Evolutionary conservation across 1,140 invertebrate genomes (phyloP).

Genomic region (Spodoptera litura): DNA sequence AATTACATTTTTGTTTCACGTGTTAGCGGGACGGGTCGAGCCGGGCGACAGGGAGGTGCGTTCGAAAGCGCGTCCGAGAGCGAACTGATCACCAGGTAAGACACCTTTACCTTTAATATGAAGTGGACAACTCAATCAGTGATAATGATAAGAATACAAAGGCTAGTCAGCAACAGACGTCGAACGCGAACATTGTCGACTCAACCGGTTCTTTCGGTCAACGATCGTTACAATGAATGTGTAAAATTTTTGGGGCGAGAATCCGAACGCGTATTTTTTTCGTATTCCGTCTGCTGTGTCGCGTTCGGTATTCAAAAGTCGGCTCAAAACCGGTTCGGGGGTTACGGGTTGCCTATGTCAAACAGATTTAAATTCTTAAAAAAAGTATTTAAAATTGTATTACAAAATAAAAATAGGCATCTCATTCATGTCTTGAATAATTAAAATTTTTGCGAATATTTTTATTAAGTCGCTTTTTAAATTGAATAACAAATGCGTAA

Average conservation of each 20-base stretch:
- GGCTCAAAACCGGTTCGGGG: constrained; percentile 9
- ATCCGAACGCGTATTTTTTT: constrained; percentile 35
- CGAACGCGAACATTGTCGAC: neutral
- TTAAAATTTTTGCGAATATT: too few species aligned
- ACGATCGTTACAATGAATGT: constrained; percentile 57
- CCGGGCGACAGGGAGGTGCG: constrained; percentile 55
- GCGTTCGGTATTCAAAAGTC: neutral
- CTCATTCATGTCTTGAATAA: neutral
- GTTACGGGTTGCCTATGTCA: neutral
- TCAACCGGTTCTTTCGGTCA: constrained; percentile 67
- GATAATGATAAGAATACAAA: constrained; percentile 68
- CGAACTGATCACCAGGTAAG: constrained; percentile 63
- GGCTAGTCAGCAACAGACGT: constrained; percentile 30
- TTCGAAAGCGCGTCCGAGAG: constrained; percentile 52
- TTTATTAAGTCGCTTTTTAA: too few species aligned
- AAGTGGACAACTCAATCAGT: constrained; percentile 73
- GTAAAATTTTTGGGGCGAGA: constrained; percentile 48
- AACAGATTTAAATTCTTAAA: neutral
- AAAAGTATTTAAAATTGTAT: too few species aligned
- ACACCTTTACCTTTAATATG: constrained; percentile 68
- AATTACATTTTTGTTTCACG: constrained; percentile 64
- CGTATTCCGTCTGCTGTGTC: constrained; percentile 14
- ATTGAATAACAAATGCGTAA: too few species aligned
- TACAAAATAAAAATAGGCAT: too few species aligned
- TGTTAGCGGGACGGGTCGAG: constrained; percentile 25